Evolutionary conservation across 2,888 invertebrate genomes (phyloP).

Genomic region (Camptogramma bilineatum): DNA sequence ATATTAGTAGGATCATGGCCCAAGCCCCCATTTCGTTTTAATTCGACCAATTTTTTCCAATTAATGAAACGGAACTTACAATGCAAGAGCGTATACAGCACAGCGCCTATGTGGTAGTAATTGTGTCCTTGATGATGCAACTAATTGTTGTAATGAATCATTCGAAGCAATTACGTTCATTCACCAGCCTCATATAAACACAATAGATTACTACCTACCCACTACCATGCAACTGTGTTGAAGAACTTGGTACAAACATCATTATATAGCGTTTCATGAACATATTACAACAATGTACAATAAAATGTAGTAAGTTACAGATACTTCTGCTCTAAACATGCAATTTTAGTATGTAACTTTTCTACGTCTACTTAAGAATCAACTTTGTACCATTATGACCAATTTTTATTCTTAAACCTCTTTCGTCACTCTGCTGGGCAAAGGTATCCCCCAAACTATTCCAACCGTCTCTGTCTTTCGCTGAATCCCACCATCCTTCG

Average conservation of each 20-base stretch:
- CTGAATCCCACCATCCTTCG: too few species aligned
- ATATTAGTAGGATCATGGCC: background rate
- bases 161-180: constrained; percentile 35
- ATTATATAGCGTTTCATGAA: background rate
- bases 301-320: too few species aligned
- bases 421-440: too few species aligned
- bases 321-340: too few species aligned
- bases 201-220: constrained; percentile 12
- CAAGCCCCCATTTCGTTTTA: background rate
- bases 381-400: too few species aligned
- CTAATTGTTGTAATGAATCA: constrained; percentile 38
- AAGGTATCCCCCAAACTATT: too few species aligned
- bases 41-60: background rate
- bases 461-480: too few species aligned
- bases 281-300: too few species aligned
- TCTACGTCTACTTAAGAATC: too few species aligned
- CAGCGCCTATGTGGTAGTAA: constrained; percentile 21
- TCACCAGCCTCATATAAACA: constrained; percentile 24
- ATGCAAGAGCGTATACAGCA: constrained; percentile 9
- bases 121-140: constrained; percentile 31
- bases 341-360: too few species aligned
- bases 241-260: background rate
- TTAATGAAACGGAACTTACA: constrained; percentile 11
- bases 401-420: too few species aligned
- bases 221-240: constrained; percentile 6